Base-by-base conservation (phyloP, 2,113 vertebrate species). In the Choloepus hoffmanni region DNA sequence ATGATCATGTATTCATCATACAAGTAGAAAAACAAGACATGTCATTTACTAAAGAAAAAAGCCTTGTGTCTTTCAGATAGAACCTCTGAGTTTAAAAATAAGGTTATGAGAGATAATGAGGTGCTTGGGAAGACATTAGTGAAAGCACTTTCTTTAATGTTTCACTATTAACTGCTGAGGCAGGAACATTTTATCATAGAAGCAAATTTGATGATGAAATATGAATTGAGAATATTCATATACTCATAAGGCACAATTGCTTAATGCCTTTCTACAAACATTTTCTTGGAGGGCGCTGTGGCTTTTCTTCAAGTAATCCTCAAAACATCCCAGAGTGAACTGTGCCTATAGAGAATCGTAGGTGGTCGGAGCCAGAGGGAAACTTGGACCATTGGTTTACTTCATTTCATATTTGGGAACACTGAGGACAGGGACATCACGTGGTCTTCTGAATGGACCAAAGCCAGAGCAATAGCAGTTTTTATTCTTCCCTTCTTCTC, bases 41-140 rank as follows among this genome's bases (percentile, higher is more conserved):
- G 12, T 12, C 28, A 50, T 81, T 82, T 88, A 70, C 5, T 67
- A 50, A 30, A 67, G 7, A 77, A 72, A 92, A 94, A 87, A 33
- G 23, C 16, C 7, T 19, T 19, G 0, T 53, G 3, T 94, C 21
- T 94, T 58, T 95, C 30, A 23, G 15, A 28, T 87, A 48, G 87
- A 96, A 83, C 13, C 8, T 79, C 48, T 95, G n/a, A 60, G 23
- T 73, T 83, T 92, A 73, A 43, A 81, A 55, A 78, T 53, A 93
- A 33, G 53, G 11, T 36, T 92, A 58, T 65, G 50, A 67, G 58
- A 76, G 2, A 83, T 67, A 89, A 65, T 81, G 33, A 92, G 16
- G 16, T 76, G 40, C 60, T 92, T 1, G 18, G 73, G 65, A 90
- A 93, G 15, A 78, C 63, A 7, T 65, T 43, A 72, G 15, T 45